Base-by-base conservation (phyloP, 2,113 vertebrate species). In the Nothoprocta pentlandii region DNA sequence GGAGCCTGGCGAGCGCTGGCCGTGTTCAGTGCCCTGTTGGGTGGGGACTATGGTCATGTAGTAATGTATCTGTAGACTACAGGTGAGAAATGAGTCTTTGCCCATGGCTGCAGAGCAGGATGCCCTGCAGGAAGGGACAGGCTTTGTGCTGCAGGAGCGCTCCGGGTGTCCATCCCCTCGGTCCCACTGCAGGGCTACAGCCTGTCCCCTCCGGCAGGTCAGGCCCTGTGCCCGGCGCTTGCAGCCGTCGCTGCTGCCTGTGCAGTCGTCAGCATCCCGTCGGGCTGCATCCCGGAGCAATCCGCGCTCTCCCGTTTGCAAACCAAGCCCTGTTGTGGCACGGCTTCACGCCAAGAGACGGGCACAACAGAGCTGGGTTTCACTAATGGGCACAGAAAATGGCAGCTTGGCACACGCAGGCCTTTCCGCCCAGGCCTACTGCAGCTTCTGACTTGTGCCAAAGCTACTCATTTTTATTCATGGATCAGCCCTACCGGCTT, bases 391-490 rank as follows among this genome's bases (percentile, higher is more conserved):
- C 69, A 62, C 34, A 1, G 88, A 79, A 79, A 62, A 41, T 1
- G 75, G 78, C 92, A 85, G 10, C 87, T 78, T 85, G 92, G 89
- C 87, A 47, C 21, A 46, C 5, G 11, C 86, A 16, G 62, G 30
- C 69, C 67, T 92, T 59, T 76, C 92, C 78, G 36, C 69, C 70
- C 26, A 0, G 85, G 66, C 90, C 28, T 15, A 44, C 20, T 51
- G 90, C 90, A 76, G 88, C n/a, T 75, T 59, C 16, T 73, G 58
- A 59, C 69, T 28, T 88, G 80, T 95, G 96, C 93, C 95, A 92
- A 89, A 92, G 70, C 39, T 66, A 47, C 78, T 95, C 49, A 42
- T 87, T 93, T 90, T 95, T 86, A 94, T 92, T 92, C 83, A 4
- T 74, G 23, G 90, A 51, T 93, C 80, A 95, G 90, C 79, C 89